Evolutionary conservation across 2,888 invertebrate species (phyloP).

Genomic region (Troides oblongomaculatus): DNA sequence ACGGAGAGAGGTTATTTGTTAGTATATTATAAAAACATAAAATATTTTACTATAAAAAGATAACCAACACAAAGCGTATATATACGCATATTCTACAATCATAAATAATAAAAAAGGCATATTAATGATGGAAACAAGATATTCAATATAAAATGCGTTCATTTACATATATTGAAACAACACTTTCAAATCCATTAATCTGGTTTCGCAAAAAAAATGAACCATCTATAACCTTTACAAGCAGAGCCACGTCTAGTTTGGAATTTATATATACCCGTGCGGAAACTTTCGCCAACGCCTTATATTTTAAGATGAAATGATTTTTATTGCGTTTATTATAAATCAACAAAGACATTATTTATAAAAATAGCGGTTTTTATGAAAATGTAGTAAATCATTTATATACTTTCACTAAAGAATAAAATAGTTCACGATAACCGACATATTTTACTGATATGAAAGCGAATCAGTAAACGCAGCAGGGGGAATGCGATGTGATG

Average conservation of each 20-base stretch:
- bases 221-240: background rate
- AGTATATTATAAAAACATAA: background rate
- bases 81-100: background rate
- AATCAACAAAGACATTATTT: background rate
- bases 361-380: background rate
- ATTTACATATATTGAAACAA: background rate
- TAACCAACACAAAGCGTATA: background rate
- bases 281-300: constrained; percentile 14
- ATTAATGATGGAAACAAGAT: background rate
- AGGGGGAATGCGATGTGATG: constrained; percentile 35
- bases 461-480: background rate
- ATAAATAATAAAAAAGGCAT: background rate
- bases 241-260: background rate
- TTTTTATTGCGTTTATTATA: background rate
- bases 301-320: background rate
- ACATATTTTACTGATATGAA: constrained; percentile 19
- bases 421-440: background rate
- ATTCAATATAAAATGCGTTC: constrained; percentile 1
- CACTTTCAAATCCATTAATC: constrained; percentile 5
- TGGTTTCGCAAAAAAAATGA: background rate
- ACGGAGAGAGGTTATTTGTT: background rate
- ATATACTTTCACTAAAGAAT: background rate
- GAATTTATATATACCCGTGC: background rate
- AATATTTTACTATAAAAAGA: background rate
- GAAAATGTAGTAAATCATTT: background rate